Evolutionary conservation across 1,140 invertebrate genomes (phyloP), one percentile per base, ranked within the genome.

Genomic region (Achroia grisella): DNA sequence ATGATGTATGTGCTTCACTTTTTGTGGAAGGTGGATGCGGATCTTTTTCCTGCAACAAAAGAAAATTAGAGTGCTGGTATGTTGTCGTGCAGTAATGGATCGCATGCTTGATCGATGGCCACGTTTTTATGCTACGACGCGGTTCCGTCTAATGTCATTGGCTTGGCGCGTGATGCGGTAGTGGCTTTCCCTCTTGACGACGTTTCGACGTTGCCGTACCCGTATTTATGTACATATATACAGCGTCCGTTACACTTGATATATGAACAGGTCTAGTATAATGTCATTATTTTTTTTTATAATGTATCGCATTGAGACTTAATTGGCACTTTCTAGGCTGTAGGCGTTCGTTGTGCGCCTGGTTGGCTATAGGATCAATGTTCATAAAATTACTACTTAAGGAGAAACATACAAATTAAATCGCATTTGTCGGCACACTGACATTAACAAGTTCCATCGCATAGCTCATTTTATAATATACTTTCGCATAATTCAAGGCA

Each of bases 11-110:
- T 87, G 86, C 65, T 86, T 87, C 69, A 87, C 83, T 53, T 82
- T 84, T 70, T 87, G 82, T 64, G 86, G 86, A 74, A 86, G 76
- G 71, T 87, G 83, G 71, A 87, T 87, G 58, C 86, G 83, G 57
- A 87, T 86, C 59, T 87, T 87, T 71, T 87, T 87, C 62, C 86
- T 87, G 83, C 28, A 83, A 86, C 74, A 82, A 83, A 55, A 71
- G 42, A 63, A 67, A 77, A 62, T 55, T 61, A 56, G 17, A 57
- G 46, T 64, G 51, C 10, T 36, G 54, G 42, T 51, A 56, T 55
- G 45, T 28, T 41, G 29, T 58, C 32, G 27, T 46, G 39, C 17
- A 28, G 35, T 36, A 35, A 45, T 55, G 41, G 23, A 58, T 74
- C 56, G 71, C 71, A 67, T 71, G 68, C 65, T 62, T 58, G 67